Conservation (phyloP, 2,113 vertebrate species). For the Noturus placidus region DNA sequence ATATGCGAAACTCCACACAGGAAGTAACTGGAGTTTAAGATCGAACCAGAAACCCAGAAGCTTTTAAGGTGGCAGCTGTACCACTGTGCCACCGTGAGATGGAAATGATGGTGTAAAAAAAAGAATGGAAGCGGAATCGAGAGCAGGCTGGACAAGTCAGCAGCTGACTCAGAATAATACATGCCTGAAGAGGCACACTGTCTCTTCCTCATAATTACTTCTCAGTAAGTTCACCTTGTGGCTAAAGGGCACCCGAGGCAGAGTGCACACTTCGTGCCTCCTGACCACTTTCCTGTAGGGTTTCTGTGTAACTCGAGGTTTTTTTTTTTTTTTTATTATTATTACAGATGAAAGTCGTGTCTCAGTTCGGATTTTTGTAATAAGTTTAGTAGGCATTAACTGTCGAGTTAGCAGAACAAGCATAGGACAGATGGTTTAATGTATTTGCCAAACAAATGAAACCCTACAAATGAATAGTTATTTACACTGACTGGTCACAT, state of each 20-base stretch:
- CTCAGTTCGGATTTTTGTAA: neutral
- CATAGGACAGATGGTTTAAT: neutral
- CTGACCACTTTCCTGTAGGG: slow-evolving; percentile 7
- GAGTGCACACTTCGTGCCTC: neutral
- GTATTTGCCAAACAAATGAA: neutral
- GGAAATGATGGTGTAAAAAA: slow-evolving; percentile 17
- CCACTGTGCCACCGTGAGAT: neutral
- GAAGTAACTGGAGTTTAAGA: neutral
- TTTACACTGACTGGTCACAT: neutral
- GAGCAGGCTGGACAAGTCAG: neutral
- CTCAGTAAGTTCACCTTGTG: neutral
- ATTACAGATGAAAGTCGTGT: neutral
- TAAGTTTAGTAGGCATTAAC: neutral
- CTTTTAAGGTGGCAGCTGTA: neutral
- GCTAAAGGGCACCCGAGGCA: neutral
- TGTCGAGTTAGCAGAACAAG: neutral
- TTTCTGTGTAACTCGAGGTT: neutral
- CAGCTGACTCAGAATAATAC: slow-evolving; percentile 31
- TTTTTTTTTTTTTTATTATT: too few relatives aligned
- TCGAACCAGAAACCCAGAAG: neutral
- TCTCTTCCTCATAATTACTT: slow-evolving; percentile 24
- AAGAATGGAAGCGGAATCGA: slow-evolving; percentile 14
- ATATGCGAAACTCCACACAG: neutral
- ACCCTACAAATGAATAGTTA: neutral
- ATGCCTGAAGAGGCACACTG: neutral